Percentiles rank a stretch among this genome's conserved stretches.
These are phyloP conservation scores for Planiliza haematocheilus DNA, from an alignment of 2,113 vertebrate species.

Conservation along the genomic window DNA sequence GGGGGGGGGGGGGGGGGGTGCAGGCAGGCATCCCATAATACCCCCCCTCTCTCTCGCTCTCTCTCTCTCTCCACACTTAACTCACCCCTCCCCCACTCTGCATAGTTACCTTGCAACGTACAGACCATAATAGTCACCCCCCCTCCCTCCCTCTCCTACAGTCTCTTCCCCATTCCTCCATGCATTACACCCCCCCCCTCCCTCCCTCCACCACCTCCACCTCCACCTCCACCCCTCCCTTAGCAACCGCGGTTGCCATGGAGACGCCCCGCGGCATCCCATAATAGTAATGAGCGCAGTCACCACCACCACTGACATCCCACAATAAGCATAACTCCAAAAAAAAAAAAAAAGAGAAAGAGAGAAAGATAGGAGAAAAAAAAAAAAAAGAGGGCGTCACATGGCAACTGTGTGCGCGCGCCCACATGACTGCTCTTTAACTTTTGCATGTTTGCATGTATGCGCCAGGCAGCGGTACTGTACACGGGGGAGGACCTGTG, in stretches of 20 bases:
- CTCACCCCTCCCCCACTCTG: conserved; percentile 84
- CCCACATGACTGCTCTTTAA: conserved; percentile 80
- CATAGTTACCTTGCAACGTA: conserved; percentile 88
- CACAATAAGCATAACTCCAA: conserved; percentile 88
- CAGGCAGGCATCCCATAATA: conserved; percentile 89
- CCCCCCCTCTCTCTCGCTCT: conserved; percentile 71
- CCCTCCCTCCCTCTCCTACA: conserved; percentile 71
- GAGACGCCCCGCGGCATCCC: conserved; percentile 81
- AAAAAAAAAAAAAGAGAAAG: conserved; percentile 75
- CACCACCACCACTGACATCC: conserved; percentile 78
- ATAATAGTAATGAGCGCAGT: conserved; percentile 83
- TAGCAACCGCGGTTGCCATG: conserved; percentile 83
- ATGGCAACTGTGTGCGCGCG: conserved; percentile 82
- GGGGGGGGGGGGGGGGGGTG: too few species aligned
- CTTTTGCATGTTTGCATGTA: conserved; percentile 79
- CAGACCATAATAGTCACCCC: conserved; percentile 87
- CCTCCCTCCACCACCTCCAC: conserved; percentile 51
- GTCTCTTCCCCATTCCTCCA: conserved; percentile 84
- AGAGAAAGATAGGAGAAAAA: conserved; percentile 69
- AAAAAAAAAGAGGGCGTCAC: conserved; percentile 71
- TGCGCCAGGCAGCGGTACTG: conserved; percentile 50
- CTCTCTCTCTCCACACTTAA: conserved; percentile 56
- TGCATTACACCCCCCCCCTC: conserved; percentile 54
- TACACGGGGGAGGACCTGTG: too few species aligned
- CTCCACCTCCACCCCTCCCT: conserved; percentile 74